Conservation (phyloP, 2,888 invertebrate genomes). For the Hylaea fasciaria region DNA sequence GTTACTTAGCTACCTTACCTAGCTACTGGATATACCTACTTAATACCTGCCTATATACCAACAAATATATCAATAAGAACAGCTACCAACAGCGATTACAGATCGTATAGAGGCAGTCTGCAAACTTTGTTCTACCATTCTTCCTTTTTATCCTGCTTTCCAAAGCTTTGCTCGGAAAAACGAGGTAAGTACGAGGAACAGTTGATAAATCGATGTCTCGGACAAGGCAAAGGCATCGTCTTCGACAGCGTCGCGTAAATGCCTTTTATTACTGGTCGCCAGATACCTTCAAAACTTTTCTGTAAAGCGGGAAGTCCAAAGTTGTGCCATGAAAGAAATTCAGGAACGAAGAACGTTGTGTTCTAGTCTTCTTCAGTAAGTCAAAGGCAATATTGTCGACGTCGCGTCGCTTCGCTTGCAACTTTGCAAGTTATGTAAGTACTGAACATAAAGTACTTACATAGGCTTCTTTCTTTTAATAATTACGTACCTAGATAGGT, state of each 20-base stretch:
- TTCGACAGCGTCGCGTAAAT: slow-evolving; percentile 8
- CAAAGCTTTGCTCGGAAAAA: not conserved
- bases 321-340: slow-evolving; percentile 5
- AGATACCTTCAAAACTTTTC: slow-evolving; percentile 7
- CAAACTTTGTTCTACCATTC: not conserved
- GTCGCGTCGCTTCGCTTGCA: too few species aligned
- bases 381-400: too few species aligned
- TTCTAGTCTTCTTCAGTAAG: not conserved
- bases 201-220: slow-evolving; percentile 11
- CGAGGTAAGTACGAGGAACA: not conserved
- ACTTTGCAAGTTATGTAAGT: too few species aligned
- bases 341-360: not conserved
- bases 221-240: slow-evolving; percentile 5
- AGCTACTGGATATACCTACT: too few species aligned
- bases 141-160: not conserved
- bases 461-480: too few species aligned
- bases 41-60: too few species aligned
- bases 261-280: slow-evolving; percentile 18
- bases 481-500: too few species aligned
- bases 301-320: not conserved
- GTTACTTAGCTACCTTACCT: too few species aligned
- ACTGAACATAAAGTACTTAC: too few species aligned
- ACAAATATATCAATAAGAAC: too few species aligned
- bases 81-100: too few species aligned
- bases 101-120: not conserved